These are phyloP conservation scores for Epiblema foenella DNA, from an alignment of 2,888 invertebrate genomes.

Conservation along the genomic window DNA sequence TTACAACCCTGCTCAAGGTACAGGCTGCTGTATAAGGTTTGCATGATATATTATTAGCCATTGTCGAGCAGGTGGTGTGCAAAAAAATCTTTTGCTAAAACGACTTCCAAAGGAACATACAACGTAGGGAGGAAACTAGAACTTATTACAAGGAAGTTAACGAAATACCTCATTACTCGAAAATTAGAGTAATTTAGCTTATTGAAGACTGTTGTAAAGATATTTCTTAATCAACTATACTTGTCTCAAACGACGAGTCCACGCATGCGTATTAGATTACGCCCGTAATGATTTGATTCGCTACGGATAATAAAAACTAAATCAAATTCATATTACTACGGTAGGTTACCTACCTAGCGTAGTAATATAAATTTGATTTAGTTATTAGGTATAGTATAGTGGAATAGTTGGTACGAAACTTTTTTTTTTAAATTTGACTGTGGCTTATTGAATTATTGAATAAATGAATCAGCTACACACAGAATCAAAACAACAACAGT, in stretches of 20 bases:
- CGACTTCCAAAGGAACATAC: not conserved
- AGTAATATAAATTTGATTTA: too few relatives aligned
- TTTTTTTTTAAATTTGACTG: too few relatives aligned
- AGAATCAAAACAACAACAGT: too few relatives aligned
- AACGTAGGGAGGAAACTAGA: not conserved
- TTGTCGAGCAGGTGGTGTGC: too few relatives aligned
- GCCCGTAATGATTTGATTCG: conserved; percentile 31
- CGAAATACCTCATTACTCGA: not conserved
- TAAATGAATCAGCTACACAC: too few relatives aligned
- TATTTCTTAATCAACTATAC: conserved; percentile 19
- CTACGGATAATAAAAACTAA: conserved; percentile 40
- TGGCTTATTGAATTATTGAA: too few relatives aligned
- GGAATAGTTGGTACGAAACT: too few relatives aligned
- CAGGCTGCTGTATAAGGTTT: too few relatives aligned
- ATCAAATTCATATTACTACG: conserved; percentile 43
- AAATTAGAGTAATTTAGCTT: not conserved
- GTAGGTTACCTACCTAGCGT: too few relatives aligned
- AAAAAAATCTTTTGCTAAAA: not conserved
- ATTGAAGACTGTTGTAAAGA: not conserved
- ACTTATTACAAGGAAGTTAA: not conserved
- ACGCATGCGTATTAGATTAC: conserved; percentile 26
- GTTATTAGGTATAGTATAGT: too few relatives aligned
- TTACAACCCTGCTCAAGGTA: too few relatives aligned
- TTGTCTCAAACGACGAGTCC: conserved; percentile 24
- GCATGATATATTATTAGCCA: too few relatives aligned